Evolutionary conservation across 2,888 invertebrate species (phyloP), one percentile per base, ranked within the genome.

Genomic region (Enchytraeus crypticus): DNA sequence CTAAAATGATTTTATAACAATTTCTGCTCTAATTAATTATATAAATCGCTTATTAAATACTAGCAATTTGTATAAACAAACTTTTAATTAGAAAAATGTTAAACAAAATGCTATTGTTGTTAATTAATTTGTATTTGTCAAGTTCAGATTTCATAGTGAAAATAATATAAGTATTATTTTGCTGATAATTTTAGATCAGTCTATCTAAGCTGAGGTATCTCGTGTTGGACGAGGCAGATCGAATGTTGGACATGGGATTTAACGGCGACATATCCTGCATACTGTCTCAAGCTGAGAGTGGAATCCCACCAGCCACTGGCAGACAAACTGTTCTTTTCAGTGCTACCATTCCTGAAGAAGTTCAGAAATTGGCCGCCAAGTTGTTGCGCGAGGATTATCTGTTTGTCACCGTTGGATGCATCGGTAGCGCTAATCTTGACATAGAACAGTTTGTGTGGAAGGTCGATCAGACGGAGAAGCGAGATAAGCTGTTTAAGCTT

Each of bases 351-450:
- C 86, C 87, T 0, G 81, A 83, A 46, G 84, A 79, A 60, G 84
- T 88, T 26, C 95, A 96, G 78, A 83, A 84, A 51, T 79, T 92
- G 66, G 92, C 92, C 0, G 84, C 84, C 0, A 84, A 87, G 54
- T 93, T 89, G 76, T 80, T 96, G 21, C 75, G 78, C 27, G 75
- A 79, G 27, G 81, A 86, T 59, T 93, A 95, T 32, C 30, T 63
- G n/a, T 95, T 93, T 74, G 83, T 95, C 5, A 85, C 89, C 0
- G 88, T 96, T 23, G 97, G 96, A 49, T 86, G 89, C 11, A 87
- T 97, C 0, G 97, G 97, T 0, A 90, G 92, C 1, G 96, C 96
- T 5, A 92, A 91, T 71, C 77, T 86, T 0, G 95, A 97, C 78
- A 92, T 97, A 0, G 85, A 87, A 59, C 97, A 97, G 76, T 82